A percentile compares a stretch with the other conserved stretches of the same genome.
These are phyloP conservation scores for Nyctalus aviator DNA, from an alignment of 2,797 vertebrate genomes.

Conservation along the genomic window DNA sequence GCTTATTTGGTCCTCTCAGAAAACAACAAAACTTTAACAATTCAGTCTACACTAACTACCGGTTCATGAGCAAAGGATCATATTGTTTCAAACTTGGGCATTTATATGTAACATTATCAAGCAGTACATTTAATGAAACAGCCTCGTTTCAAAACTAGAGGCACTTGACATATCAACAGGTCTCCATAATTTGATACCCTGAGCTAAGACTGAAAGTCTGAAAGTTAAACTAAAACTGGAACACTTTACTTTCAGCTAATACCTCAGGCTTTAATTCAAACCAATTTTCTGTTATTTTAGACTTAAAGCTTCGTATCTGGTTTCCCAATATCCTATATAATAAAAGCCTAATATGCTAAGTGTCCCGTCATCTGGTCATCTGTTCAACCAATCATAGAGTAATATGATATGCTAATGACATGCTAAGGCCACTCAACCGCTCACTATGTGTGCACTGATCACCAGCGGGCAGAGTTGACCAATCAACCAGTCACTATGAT, in stretches of 20 bases:
- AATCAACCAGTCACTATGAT: too few species aligned
- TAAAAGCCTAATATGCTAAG: too few species aligned
- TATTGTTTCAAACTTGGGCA: background rate
- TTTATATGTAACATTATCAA: background rate
- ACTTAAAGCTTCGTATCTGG: background rate
- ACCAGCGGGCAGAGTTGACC: too few species aligned
- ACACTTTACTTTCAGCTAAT: slow-evolving; percentile 15
- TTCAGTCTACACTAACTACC: background rate
- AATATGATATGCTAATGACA: too few species aligned
- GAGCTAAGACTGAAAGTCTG: background rate
- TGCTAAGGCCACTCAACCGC: too few species aligned
- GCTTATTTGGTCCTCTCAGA: background rate
- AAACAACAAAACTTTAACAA: background rate
- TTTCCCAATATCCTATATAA: background rate
- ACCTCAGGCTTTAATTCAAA: background rate
- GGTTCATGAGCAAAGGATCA: slow-evolving; percentile 19
- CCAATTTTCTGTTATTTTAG: background rate
- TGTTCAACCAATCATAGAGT: too few species aligned
- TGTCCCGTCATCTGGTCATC: too few species aligned
- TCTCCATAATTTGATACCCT: background rate
- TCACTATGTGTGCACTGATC: too few species aligned
- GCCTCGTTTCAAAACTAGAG: background rate
- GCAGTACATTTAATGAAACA: background rate
- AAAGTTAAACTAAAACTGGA: slow-evolving; percentile 32
- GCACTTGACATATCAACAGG: background rate